phyloP scores from a whole-genome alignment of 2,113 vertebrate species.

The Laterallus jamaicensis region DNA sequence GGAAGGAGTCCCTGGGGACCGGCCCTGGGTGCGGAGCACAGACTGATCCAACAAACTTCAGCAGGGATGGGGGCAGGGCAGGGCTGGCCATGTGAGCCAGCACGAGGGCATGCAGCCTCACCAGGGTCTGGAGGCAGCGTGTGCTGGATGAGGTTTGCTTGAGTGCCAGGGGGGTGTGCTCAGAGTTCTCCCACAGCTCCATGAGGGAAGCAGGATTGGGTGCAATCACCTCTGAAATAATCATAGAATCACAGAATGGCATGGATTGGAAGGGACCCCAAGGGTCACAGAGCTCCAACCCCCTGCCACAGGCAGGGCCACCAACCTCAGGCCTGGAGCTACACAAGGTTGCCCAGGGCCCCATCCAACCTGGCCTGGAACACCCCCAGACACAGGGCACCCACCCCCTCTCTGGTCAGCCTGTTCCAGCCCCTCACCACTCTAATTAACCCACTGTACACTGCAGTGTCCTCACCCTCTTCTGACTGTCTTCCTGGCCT shows the following conservation, averaged over 20 bases:
- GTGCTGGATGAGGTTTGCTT: background rate
- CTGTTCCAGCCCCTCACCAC: too few species aligned
- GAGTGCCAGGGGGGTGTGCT: background rate
- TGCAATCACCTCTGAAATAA: too few species aligned
- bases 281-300: too few species aligned
- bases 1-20: background rate
- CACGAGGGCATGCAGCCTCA: too few species aligned
- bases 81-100: background rate
- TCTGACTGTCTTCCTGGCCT: background rate
- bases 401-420: too few species aligned
- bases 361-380: too few species aligned
- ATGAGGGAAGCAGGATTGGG: background rate
- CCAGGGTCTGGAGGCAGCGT: background rate
- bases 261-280: too few species aligned
- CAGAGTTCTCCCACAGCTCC: background rate
- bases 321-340: too few species aligned
- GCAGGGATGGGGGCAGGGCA: background rate
- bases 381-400: too few species aligned
- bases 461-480: background rate
- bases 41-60: background rate
- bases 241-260: too few species aligned
- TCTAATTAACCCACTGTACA: background rate
- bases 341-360: too few species aligned
- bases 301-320: too few species aligned
- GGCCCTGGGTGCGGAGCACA: background rate